phyloP scores from a whole-genome alignment of 1,140 invertebrate genomes.

The Diploscapter pachys region DNA sequence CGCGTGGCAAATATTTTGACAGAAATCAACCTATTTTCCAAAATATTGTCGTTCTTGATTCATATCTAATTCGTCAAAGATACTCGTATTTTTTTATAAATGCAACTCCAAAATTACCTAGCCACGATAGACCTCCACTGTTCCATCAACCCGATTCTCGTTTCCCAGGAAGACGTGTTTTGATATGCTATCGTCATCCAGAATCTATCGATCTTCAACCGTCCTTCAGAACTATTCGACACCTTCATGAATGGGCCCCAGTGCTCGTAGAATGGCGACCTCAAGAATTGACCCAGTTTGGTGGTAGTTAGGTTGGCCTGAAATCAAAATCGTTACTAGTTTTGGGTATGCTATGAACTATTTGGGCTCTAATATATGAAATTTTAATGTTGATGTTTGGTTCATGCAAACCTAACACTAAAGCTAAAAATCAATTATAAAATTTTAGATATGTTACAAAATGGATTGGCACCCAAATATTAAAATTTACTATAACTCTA shows the following conservation, averaged over 20 bases:
- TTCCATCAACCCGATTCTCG: conserved; percentile 53
- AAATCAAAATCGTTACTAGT: background rate
- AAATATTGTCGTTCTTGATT: background rate
- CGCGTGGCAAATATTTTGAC: background rate
- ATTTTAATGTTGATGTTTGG: too few species aligned
- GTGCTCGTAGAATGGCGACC: conserved; percentile 28
- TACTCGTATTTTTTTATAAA: background rate
- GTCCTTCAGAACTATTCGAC: conserved; percentile 17
- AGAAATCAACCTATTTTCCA: background rate
- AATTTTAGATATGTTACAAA: too few species aligned
- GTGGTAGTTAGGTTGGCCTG: conserved; percentile 24
- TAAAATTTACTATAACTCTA: too few species aligned
- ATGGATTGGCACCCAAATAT: too few species aligned
- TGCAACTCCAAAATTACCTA: conserved; percentile 6
- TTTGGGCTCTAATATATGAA: too few species aligned
- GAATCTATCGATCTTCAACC: conserved; percentile 38
- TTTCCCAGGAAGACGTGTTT: conserved; percentile 48
- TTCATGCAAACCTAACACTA: too few species aligned
- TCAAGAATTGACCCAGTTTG: conserved; percentile 14
- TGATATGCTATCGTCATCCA: conserved; percentile 52
- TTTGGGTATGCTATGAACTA: too few species aligned
- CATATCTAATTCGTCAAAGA: background rate
- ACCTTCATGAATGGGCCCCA: conserved; percentile 23
- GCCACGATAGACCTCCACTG: conserved; percentile 48
- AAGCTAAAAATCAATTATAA: too few species aligned